These are phyloP conservation scores for Rugalucina vietnamica DNA, from an alignment of 2,888 invertebrate species.

Conservation along the genomic window DNA sequence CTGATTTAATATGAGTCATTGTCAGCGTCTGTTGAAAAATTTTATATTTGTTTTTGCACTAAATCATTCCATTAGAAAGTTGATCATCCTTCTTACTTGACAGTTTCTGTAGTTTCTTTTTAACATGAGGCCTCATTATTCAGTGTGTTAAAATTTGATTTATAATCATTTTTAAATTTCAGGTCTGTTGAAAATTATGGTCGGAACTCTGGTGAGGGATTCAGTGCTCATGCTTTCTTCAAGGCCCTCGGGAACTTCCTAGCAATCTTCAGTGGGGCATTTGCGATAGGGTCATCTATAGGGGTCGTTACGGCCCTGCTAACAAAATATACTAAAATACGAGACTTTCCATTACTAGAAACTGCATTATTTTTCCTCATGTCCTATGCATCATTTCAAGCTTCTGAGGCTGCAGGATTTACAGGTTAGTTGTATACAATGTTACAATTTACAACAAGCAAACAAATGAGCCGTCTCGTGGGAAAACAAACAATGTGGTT, in stretches of 20 bases:
- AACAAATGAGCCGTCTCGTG: no score
- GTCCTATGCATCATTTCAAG: conserved; percentile 98
- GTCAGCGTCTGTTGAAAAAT: no score
- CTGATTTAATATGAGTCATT: no score
- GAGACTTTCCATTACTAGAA: conserved; percentile 97
- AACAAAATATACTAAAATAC: conserved; percentile 95
- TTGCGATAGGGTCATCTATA: conserved; percentile 95
- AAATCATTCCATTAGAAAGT: no score
- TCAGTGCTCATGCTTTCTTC: conserved; percentile 92
- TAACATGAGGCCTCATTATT: no score
- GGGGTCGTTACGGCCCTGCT: conserved; percentile 95
- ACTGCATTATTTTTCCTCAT: conserved; percentile 98
- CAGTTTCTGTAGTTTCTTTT: no score
- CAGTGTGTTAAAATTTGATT: neutral
- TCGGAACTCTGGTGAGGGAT: conserved; percentile 65
- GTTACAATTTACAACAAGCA: no score
- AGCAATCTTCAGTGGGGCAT: conserved; percentile 94
- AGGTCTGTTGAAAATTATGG: conserved; percentile 79
- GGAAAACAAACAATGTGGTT: no score
- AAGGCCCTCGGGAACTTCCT: conserved; percentile 94
- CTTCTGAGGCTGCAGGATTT: conserved; percentile 97
- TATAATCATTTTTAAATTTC: conserved; percentile 24
- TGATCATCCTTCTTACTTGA: no score
- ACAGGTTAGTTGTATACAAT: conserved; percentile 89
- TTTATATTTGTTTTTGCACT: no score